Base-by-base conservation (phyloP, 1,140 invertebrate genomes). In the Eubasilissa regina region DNA sequence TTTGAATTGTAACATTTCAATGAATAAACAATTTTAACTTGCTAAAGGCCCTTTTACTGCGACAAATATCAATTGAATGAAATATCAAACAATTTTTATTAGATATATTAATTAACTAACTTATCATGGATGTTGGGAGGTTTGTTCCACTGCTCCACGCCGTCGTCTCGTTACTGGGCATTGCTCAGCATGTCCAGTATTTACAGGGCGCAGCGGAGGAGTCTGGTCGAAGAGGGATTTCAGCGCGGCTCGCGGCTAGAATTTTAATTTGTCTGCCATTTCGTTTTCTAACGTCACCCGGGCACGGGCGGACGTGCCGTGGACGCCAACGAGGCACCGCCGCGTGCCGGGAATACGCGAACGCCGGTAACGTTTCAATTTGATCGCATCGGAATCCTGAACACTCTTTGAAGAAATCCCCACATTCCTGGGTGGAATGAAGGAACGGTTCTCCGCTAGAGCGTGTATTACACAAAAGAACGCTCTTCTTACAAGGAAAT, bases 241-340 rank as follows among this genome's bases (percentile, higher is more conserved):
- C 45, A 47, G 25, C 64, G 0, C 9, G n/a, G 15, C 25, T n/a
- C 64, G 64, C 43, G 43, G 66, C 43, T 4, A 19, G 66, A 70
- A 70, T 70, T 15, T 51, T 17, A 70, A 47, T 70, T 51, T 0
- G 47, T 7, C n/a, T 13, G 15, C 66, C 66, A 11, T 70, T 70
- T 70, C 66, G 66, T 70, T 70, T 70, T 70, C 66, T 48, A 51
- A 35, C 66, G 66, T 70, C 66, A 70, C 19, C 15, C 66, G 66
- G 35, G 13, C 35, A 43, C 35, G 35, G 25, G 25, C 17, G 21
- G 17, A 43, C 45, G 43, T 45, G 43, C 35, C 64, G 45, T 17
- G 66, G 47, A 4, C 66, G 15, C 47, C 66, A 10, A 47, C 17
- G n/a, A 47, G 66, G 44, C 25, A 19, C 15, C 8, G 44, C 66